A percentile compares a stretch with the other conserved stretches of the same genome.
phyloP scores from a whole-genome alignment of 1,140 invertebrate genomes.

The Drosophila micromelanica region DNA sequence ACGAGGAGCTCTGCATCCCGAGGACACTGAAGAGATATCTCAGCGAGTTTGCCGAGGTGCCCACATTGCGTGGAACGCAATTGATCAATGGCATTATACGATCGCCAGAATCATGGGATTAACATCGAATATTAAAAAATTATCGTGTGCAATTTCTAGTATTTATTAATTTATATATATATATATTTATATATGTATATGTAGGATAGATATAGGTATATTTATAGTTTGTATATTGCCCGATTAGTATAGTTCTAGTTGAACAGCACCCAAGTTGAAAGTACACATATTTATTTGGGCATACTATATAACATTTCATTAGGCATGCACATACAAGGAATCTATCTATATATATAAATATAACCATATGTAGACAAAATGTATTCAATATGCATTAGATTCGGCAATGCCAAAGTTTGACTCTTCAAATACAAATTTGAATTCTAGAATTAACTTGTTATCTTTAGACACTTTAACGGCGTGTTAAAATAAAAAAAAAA shows the following conservation, averaged over 20 bases:
- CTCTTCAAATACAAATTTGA: constrained; percentile 17
- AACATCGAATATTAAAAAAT: constrained; percentile 2
- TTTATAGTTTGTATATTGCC: constrained; percentile 44
- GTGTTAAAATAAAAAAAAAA: constrained; percentile 9
- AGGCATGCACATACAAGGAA: constrained; percentile 2
- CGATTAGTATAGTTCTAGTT: constrained; percentile 29
- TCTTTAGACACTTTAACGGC: constrained; percentile 4
- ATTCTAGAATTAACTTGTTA: not conserved
- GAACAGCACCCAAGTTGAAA: not conserved
- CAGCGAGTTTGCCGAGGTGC: constrained; percentile 65
- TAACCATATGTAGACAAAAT: constrained; percentile 4
- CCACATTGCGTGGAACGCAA: constrained; percentile 33
- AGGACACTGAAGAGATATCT: constrained; percentile 64
- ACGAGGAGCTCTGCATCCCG: constrained; percentile 64
- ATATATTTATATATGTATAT: constrained; percentile 32
- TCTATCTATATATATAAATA: constrained; percentile 18
- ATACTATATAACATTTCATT: constrained; percentile 6
- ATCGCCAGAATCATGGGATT: constrained; percentile 58
- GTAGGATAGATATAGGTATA: constrained; percentile 46
- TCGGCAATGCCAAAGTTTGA: constrained; percentile 29
- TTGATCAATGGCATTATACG: constrained; percentile 7
- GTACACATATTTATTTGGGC: constrained; percentile 5
- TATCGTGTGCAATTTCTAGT: constrained; percentile 40
- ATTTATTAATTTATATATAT: constrained; percentile 56
- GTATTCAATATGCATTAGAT: constrained; percentile 14